Conservation (phyloP, 2,113 vertebrate species). For the Brachirus orientalis region DNA sequence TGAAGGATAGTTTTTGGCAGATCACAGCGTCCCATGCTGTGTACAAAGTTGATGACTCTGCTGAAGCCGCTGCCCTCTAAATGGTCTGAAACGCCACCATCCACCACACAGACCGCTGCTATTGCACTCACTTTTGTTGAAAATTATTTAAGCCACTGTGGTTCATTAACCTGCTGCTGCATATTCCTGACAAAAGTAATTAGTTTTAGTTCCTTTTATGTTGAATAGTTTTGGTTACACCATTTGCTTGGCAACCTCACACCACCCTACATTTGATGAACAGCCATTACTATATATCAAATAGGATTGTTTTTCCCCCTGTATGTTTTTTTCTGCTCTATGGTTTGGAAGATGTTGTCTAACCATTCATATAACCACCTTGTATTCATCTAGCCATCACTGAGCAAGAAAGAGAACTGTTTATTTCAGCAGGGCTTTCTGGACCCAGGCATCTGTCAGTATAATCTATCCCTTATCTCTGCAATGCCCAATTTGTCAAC, state of each 20-base stretch:
- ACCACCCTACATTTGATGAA: conserved; percentile 65
- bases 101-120: conserved; percentile 27
- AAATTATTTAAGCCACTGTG: conserved; percentile 12
- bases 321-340: conserved; percentile 76
- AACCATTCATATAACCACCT: conserved; percentile 58
- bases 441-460: conserved; percentile 35
- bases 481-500: conserved; percentile 74
- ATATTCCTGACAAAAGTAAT: conserved; percentile 32
- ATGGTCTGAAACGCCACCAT: conserved; percentile 73
- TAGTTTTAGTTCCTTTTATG: conserved; percentile 21
- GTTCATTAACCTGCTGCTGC: conserved; percentile 18
- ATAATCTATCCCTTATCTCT: conserved; percentile 65
- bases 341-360: conserved; percentile 68
- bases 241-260: conserved; percentile 14
- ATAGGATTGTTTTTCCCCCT: too few relatives aligned
- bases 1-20: conserved; percentile 78
- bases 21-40: conserved; percentile 75
- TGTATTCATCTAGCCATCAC: conserved; percentile 60
- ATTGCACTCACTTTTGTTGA: conserved; percentile 13
- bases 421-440: conserved; percentile 60
- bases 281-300: conserved; percentile 57
- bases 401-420: conserved; percentile 63
- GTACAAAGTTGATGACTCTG: conserved; percentile 70
- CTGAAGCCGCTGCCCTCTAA: conserved; percentile 63
- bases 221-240: conserved; percentile 16